A percentile compares a stretch with the other conserved stretches of the same genome.
Conservation (phyloP, 2,113 vertebrate genomes). For the Condylura cristata region DNA sequence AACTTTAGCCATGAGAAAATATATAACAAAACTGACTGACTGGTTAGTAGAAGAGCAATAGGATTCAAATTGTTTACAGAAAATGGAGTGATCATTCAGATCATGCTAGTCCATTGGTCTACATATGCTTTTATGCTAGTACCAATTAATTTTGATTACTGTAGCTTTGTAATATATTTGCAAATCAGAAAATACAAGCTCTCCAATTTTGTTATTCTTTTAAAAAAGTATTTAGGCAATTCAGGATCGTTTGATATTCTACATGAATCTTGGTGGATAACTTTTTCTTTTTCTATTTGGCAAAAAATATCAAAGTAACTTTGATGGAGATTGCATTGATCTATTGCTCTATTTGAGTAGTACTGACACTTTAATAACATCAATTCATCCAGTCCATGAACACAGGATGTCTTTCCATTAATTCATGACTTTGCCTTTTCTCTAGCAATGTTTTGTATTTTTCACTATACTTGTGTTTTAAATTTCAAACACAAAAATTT, state of each 20-base stretch:
- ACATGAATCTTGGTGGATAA: neutral
- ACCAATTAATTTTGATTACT: too few relatives aligned
- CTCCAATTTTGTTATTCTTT: neutral
- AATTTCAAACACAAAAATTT: conserved; percentile 8
- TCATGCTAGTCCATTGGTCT: neutral
- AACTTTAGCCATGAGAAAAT: neutral
- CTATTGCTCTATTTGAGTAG: too few relatives aligned
- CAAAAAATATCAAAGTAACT: neutral
- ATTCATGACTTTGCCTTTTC: neutral
- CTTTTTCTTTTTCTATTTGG: neutral
- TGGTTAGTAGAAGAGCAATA: neutral
- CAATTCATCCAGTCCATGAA: too few relatives aligned
- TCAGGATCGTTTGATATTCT: neutral
- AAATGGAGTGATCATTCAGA: neutral
- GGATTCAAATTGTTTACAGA: neutral
- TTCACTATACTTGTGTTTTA: neutral
- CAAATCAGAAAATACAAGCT: neutral
- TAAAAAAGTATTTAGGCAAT: neutral
- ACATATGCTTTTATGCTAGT: neutral
- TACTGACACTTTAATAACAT: too few relatives aligned
- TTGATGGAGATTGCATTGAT: too few relatives aligned
- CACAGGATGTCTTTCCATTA: neutral
- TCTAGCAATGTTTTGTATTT: neutral
- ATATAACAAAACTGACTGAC: neutral
- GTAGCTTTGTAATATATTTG: neutral